Conservation (phyloP, 2,113 vertebrate species). For the Nothoprocta perdicaria region DNA sequence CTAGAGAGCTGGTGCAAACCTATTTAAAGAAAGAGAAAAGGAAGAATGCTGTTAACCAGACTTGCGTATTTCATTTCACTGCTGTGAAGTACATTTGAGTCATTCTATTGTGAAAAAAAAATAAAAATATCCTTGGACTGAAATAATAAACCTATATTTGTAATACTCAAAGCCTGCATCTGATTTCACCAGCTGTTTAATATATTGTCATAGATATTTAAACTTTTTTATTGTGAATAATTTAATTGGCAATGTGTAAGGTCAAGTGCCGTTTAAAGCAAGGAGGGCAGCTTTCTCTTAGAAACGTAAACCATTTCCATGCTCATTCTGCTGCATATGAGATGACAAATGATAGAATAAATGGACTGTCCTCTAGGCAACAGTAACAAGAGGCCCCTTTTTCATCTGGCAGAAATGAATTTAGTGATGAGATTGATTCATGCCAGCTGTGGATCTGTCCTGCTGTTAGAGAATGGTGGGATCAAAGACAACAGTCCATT, state of each 20-base stretch:
- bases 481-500: background rate
- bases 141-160: background rate
- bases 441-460: background rate
- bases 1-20: background rate
- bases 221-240: background rate
- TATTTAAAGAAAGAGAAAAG: background rate
- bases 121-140: conserved; percentile 2
- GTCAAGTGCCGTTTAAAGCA: conserved; percentile 3
- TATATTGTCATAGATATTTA: conserved; percentile 11
- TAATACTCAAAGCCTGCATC: background rate
- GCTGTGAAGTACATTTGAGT: background rate
- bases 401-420: conserved; percentile 8
- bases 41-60: background rate
- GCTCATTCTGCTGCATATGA: background rate
- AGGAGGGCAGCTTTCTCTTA: background rate
- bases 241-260: background rate
- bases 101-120: conserved; percentile 15
- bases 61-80: background rate
- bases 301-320: background rate
- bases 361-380: background rate
- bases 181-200: conserved; percentile 15
- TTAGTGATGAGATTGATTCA: conserved; percentile 26
- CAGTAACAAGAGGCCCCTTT: background rate
- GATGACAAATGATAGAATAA: background rate
- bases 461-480: background rate